phyloP scores from a whole-genome alignment of 2,113 vertebrate species.

The Martes martes region DNA sequence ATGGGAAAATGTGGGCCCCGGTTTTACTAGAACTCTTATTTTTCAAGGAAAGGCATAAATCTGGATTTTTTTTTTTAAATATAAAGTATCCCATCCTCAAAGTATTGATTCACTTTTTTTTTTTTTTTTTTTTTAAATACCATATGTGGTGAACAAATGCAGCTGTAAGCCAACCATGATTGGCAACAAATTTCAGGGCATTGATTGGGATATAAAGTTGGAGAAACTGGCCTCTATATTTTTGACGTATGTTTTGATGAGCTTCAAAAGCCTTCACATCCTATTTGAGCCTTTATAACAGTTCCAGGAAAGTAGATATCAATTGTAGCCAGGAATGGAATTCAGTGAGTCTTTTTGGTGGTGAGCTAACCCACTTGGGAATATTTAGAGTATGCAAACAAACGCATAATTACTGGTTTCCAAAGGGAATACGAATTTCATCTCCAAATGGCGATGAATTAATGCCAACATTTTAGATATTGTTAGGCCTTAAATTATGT shows the following conservation, averaged over 20 bases:
- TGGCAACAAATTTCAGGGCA: background rate
- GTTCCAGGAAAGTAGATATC: background rate
- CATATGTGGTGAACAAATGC: background rate
- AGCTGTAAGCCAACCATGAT: background rate
- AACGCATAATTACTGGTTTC: slow-evolving; percentile 39
- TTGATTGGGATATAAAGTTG: background rate
- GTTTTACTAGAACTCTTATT: background rate
- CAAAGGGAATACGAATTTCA: slow-evolving; percentile 19
- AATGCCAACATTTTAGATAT: background rate
- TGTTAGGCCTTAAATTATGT: background rate
- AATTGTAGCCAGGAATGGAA: background rate
- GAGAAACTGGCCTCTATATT: background rate
- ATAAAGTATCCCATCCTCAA: background rate
- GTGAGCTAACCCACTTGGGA: background rate
- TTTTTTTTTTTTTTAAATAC: background rate
- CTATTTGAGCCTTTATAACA: background rate
- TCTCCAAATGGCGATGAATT: background rate
- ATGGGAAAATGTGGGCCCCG: background rate
- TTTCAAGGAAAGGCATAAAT: background rate
- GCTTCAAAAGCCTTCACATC: background rate
- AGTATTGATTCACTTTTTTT: background rate
- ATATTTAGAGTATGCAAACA: slow-evolving; percentile 15
- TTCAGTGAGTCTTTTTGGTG: background rate
- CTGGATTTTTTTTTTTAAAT: background rate
- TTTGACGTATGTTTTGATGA: background rate